Evolutionary conservation across 2,113 vertebrate genomes (phyloP), one percentile per base, ranked within the genome.

Genomic region (Hippocampus barbouri): DNA sequence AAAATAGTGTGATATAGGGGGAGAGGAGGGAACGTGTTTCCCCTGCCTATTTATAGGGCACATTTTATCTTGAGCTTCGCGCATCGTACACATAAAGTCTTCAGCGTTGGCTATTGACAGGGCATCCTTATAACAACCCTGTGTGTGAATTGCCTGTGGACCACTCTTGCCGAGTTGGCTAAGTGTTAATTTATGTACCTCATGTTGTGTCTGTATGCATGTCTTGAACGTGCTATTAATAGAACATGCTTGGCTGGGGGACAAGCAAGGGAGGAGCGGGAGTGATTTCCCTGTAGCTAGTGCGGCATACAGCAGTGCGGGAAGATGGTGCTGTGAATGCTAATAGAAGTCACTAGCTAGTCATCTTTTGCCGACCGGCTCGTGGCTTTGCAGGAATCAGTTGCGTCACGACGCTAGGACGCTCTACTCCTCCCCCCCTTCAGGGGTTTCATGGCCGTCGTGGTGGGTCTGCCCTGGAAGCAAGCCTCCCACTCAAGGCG

Each of bases 41-140:
- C 34, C 40, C 56, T 25, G 51, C 21, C 51, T 74, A 30, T 73
- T 72, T 54, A 49, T 45, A 56, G 27, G 30, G 30, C 47, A 43
- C 51, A 34, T 65, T 76, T 75, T 38, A 70, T 54, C 43, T 72
- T 66, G 47, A 10, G 23, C 43, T 65, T 45, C 57, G 74, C 43
- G 70, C 30, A 51, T 20, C 15, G 18, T 18, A 68, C 51, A 70
- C 43, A 66, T 14, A 12, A 15, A 68, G 68, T 70, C 73, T 79
- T 71, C 67, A 76, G 56, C 30, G 71, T 64, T 80, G 61, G 20
- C 76, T 57, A 62, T 69, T 70, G 64, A 81, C 76, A 63, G 72
- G 34, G 57, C 79, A 88, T 89, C 88, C 91, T 90, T 87, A 82
- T 89, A 88, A 89, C 83, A 88, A 91, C 91, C 89, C 90, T 91